Percentiles rank a stretch among this genome's conserved stretches.
phyloP scores from a whole-genome alignment of 30 jellyfish, hydroid and myxozoan species.

The Catostylus mosaicus region DNA sequence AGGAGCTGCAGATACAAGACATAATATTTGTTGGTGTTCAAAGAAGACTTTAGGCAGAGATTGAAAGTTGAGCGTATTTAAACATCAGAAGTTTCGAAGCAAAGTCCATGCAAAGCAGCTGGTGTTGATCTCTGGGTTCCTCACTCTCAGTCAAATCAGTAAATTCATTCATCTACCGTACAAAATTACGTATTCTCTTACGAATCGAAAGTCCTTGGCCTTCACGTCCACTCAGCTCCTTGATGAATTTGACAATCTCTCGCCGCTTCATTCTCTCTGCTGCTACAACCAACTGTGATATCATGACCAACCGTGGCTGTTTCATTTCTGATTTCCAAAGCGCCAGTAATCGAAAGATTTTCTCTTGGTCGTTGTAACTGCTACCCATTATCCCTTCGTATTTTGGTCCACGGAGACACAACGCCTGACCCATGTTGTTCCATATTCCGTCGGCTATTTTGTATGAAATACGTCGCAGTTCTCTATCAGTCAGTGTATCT shows the following conservation, averaged over 20 bases:
- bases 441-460: conserved; percentile 82
- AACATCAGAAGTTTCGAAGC: no score
- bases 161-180: conserved; percentile 25
- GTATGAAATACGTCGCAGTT: conserved; percentile 85
- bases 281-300: conserved; percentile 61
- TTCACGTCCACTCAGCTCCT: conserved; percentile 65
- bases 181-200: conserved; percentile 59
- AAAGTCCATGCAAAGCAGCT: no score
- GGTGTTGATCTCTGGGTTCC: no score
- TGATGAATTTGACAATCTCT: conserved; percentile 75
- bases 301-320: conserved; percentile 54
- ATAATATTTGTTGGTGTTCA: no score
- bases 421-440: conserved; percentile 72
- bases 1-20: no score
- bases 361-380: conserved; percentile 70
- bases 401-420: conserved; percentile 52
- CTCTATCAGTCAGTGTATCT: conserved; percentile 87
- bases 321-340: conserved; percentile 58
- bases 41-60: no score
- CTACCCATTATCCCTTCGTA: conserved; percentile 64
- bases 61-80: no score
- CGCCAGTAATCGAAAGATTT: conserved; percentile 71
- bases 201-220: conserved; percentile 55
- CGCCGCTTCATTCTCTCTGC: conserved; percentile 75
- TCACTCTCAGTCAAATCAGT: no score